Conservation (phyloP, 2,888 invertebrate species). For the Eupelmus urozonus region DNA sequence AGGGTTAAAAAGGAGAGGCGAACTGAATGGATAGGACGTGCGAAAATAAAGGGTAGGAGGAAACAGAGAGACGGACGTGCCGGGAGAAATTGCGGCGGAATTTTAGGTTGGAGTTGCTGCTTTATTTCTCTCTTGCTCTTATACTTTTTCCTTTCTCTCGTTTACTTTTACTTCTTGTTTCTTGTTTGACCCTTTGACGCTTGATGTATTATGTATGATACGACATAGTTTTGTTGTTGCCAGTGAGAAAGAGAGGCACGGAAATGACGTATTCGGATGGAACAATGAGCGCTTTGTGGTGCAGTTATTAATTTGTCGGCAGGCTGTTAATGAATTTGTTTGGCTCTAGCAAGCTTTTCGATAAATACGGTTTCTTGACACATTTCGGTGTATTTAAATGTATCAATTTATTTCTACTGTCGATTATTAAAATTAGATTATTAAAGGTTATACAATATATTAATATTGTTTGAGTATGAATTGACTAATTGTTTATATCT, state of each 20-base stretch:
- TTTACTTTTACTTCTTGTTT: not conserved
- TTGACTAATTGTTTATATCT: not conserved
- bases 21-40: slow-evolving; percentile 17
- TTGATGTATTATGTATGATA: slow-evolving; percentile 33
- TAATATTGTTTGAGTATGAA: not conserved
- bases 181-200: slow-evolving; percentile 37
- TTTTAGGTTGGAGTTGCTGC: slow-evolving; percentile 23
- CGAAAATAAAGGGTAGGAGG: slow-evolving; percentile 29
- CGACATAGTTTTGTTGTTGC: not conserved
- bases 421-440: not conserved
- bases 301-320: not conserved
- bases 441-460: not conserved
- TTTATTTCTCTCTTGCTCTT: slow-evolving; percentile 22
- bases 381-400: too few species aligned
- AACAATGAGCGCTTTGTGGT: not conserved
- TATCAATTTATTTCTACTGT: too few species aligned
- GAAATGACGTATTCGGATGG: not conserved
- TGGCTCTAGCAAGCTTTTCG: too few species aligned
- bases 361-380: too few species aligned
- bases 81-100: slow-evolving; percentile 41
- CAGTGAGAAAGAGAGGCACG: not conserved
- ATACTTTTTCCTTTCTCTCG: not conserved
- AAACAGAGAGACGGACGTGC: slow-evolving; percentile 30
- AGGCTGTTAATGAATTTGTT: not conserved
- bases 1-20: not conserved